Evolutionary conservation across 2,888 invertebrate species (phyloP).

Genomic region (Gymnosoma rotundatum): DNA sequence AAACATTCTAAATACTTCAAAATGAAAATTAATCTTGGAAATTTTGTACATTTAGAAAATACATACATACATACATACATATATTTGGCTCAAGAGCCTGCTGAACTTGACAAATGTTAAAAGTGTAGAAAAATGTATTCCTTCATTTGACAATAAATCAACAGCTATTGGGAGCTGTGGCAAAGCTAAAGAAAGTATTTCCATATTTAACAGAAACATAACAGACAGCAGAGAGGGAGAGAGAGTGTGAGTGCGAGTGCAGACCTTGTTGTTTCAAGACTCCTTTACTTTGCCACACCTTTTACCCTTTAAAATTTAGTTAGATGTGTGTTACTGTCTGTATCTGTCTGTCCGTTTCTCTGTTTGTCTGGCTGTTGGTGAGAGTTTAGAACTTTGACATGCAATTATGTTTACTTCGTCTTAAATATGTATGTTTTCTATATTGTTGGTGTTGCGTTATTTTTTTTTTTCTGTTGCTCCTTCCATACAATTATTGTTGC

Average conservation of each 20-base stretch:
- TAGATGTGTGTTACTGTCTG: background rate
- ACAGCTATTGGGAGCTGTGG: conserved; percentile 17
- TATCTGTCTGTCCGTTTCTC: background rate
- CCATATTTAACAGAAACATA: background rate
- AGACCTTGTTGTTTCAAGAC: background rate
- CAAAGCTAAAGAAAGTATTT: background rate
- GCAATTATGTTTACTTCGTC: conserved; percentile 62
- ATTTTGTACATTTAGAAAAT: background rate
- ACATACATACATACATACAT: too few species aligned
- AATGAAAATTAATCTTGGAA: conserved; percentile 1
- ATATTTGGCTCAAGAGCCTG: conserved; percentile 34
- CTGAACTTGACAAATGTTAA: conserved; percentile 43
- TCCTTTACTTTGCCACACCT: background rate
- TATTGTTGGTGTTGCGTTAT: background rate
- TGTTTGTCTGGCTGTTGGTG: conserved; percentile 23
- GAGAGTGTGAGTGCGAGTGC: too few species aligned
- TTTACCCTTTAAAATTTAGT: background rate
- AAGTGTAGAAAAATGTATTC: conserved; percentile 27
- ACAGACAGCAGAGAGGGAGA: too few species aligned
- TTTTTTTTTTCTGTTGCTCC: conserved; percentile 4
- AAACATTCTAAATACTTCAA: background rate
- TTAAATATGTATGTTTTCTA: conserved; percentile 18
- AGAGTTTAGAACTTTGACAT: conserved; percentile 60
- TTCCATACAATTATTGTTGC: conserved; percentile 43
- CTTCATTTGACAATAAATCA: conserved; percentile 36